Percentiles rank a stretch among this genome's conserved stretches.
Evolutionary conservation across 2,888 invertebrate genomes (phyloP).

Genomic region (Tubulanus polymorphus): DNA sequence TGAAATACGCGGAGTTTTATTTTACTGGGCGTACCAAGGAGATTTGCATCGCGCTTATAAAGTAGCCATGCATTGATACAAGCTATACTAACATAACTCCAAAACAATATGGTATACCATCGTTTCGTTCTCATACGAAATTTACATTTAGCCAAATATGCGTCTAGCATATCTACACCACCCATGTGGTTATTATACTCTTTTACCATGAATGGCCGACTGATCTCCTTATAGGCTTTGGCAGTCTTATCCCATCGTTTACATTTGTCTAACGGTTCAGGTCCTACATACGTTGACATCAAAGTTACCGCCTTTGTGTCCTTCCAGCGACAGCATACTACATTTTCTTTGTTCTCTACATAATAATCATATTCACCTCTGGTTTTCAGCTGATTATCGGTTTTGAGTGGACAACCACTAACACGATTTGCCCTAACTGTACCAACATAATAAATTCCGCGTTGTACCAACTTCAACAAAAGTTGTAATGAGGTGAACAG

Average conservation of each 20-base stretch:
- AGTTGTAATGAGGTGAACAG: slow-evolving; percentile 11
- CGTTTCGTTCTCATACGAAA: background rate
- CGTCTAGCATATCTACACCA: slow-evolving; percentile 6
- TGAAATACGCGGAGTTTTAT: background rate
- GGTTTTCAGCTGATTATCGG: background rate
- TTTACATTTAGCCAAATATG: slow-evolving; percentile 3
- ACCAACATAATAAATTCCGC: slow-evolving; percentile 12
- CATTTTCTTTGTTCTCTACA: background rate
- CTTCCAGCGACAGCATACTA: slow-evolving; percentile 3
- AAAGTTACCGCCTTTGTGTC: slow-evolving; percentile 6
- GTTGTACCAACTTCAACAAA: slow-evolving; percentile 10
- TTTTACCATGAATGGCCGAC: slow-evolving; percentile 9
- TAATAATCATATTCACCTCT: background rate
- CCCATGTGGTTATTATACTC: slow-evolving; percentile 13
- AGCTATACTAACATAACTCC: slow-evolving; percentile 3
- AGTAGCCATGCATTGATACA: slow-evolving; percentile 8
- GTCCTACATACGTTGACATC: background rate
- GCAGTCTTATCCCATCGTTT: slow-evolving; percentile 1
- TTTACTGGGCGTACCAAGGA: background rate
- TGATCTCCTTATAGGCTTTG: slow-evolving; percentile 11
- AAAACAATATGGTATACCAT: slow-evolving; percentile 11
- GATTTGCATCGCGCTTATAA: background rate
- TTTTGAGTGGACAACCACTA: background rate
- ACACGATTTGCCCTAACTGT: slow-evolving; percentile 13
- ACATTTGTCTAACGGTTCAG: background rate